A percentile compares a stretch with the other conserved stretches of the same genome.
Conservation (phyloP, 2,888 invertebrate species). For the Trilocha varians region DNA sequence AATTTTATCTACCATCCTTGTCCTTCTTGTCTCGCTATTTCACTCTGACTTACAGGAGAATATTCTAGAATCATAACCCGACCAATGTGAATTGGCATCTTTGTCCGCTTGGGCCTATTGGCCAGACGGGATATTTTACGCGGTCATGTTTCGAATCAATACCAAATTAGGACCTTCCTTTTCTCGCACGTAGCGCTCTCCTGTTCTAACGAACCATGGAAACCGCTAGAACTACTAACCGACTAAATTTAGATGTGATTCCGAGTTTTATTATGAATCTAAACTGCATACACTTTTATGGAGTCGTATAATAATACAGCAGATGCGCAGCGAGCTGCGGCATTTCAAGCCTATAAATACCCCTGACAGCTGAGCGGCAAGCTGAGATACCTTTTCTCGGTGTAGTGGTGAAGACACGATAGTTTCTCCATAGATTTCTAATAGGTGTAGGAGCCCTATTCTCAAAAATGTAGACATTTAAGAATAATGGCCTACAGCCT, state of each 20-base stretch:
- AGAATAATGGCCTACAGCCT: background rate
- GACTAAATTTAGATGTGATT: conserved; percentile 12
- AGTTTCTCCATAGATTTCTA: conserved; percentile 10
- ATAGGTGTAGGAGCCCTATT: conserved; percentile 25
- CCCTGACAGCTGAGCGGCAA: background rate
- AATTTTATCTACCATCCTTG: conserved; percentile 6
- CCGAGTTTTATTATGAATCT: conserved; percentile 4
- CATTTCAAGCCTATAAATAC: conserved; percentile 8
- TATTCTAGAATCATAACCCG: conserved; percentile 17
- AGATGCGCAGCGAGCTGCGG: conserved; percentile 13
- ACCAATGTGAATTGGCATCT: background rate
- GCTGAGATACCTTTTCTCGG: conserved; percentile 34
- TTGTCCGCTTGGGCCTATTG: no score
- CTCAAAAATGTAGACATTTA: conserved; percentile 29
- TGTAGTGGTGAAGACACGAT: conserved; percentile 37
- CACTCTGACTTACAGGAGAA: conserved; percentile 19
- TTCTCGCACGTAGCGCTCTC: conserved; percentile 12
- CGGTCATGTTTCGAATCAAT: no score
- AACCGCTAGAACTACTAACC: conserved; percentile 36
- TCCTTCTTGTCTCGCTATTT: conserved; percentile 14
- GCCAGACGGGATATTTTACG: no score
- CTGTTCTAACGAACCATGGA: conserved; percentile 19
- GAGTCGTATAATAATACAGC: conserved; percentile 15
- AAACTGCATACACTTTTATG: conserved; percentile 5
- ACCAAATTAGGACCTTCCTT: background rate